Base-by-base conservation (phyloP, 2,797 vertebrate genomes). In the Xenops minutus region DNA sequence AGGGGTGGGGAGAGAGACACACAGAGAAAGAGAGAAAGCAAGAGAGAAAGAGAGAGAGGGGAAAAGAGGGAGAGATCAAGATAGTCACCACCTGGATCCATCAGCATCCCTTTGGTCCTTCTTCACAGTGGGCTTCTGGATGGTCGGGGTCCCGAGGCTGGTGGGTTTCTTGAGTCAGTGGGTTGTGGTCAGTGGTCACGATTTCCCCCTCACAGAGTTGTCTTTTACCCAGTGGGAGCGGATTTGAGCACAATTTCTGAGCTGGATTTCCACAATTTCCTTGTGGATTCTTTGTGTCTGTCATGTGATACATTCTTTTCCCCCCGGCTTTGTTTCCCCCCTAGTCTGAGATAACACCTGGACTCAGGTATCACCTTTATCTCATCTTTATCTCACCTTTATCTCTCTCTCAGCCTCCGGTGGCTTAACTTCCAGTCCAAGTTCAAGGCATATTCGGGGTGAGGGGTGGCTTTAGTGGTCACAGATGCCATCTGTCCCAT, bases 381-480 rank as follows among this genome's bases (percentile, higher is more conserved):
- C 2, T 83, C 83, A 44, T 44, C 51, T n/a, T n/a, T n/a, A n/a
- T n/a, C n/a, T n/a, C n/a, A n/a, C n/a, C n/a, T n/a, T n/a, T n/a
- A n/a, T n/a, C n/a, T n/a, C n/a, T n/a, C n/a, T n/a, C n/a, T n/a
- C n/a, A n/a, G n/a, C 43, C 24, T 44, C 9, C 26, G 1, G 12
- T 49, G 41, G 14, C 12, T 63, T 43, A 23, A 56, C 30, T 63
- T 32, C 36, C 43, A 15, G 16, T 13, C 12, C 14, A 41, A 49
- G 12, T 41, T 19, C 34, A 32, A 41, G 58, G 66, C 7, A 14
- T 5, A 39, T 37, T 26, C 2, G 3, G 64, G 64, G 20, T 4
- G 8, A 26, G 52, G 26, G 51, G 15, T 19, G 9, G 18, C 12
- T 41, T 27, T 0, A 0, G 23, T 56, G 56, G 27, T 24, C 24